Conservation (phyloP, 2,113 vertebrate species). For the Pitta sordida region DNA sequence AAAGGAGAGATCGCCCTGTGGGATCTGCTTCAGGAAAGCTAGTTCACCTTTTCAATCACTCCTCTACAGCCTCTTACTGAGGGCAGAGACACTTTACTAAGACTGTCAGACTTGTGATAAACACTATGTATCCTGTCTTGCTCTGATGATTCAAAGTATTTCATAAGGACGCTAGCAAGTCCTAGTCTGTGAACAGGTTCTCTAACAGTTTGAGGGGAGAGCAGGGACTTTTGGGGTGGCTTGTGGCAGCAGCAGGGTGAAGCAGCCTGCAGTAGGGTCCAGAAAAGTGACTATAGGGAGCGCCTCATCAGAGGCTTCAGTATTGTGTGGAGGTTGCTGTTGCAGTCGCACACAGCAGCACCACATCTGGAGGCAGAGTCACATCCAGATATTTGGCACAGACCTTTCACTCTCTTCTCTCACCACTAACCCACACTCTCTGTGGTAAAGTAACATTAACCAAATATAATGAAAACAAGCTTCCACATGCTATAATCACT, state of each 20-base stretch:
- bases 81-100: background rate
- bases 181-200: background rate
- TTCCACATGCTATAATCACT: background rate
- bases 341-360: background rate
- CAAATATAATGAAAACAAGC: background rate
- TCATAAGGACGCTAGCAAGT: background rate
- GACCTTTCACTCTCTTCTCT: background rate
- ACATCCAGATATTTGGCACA: background rate
- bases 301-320: fast-evolving
- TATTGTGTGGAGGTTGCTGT: background rate
- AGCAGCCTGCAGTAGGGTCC: background rate
- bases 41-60: background rate
- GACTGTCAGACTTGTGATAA: background rate
- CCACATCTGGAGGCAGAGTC: background rate
- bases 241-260: background rate
- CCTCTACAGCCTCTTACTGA: background rate
- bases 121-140: fast-evolving
- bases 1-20: background rate
- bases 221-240: background rate
- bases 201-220: background rate
- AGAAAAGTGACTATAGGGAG: fast-evolving
- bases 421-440: background rate
- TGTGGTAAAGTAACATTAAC: background rate
- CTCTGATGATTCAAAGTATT: background rate
- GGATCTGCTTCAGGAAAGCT: background rate